Evolutionary conservation across 2,888 invertebrate species (phyloP).

Genomic region (Argynnis bischoffii): DNA sequence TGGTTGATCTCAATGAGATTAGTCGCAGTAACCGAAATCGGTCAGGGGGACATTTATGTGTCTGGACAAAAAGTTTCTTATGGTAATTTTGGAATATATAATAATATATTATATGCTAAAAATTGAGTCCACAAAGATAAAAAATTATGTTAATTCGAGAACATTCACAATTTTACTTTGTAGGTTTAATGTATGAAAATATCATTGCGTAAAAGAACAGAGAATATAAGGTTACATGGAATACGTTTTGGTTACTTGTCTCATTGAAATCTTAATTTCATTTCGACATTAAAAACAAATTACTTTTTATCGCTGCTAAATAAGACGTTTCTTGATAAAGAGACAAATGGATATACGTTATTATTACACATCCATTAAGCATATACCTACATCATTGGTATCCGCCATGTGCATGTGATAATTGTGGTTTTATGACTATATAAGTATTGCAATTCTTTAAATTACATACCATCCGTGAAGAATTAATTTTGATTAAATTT

Average conservation of each 20-base stretch:
- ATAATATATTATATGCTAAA: too few relatives aligned
- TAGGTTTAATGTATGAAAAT: too few relatives aligned
- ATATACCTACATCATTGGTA: slow-evolving; percentile 35
- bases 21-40: too few relatives aligned
- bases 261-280: slow-evolving; percentile 38
- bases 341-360: slow-evolving; percentile 48
- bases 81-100: too few relatives aligned
- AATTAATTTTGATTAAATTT: slow-evolving; percentile 32
- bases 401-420: slow-evolving; percentile 38
- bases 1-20: too few relatives aligned
- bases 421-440: slow-evolving; percentile 39
- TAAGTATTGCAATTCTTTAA: slow-evolving; percentile 35
- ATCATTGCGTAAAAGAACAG: too few relatives aligned
- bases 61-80: too few relatives aligned
- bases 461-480: slow-evolving; percentile 36
- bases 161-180: not conserved
- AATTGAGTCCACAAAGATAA: too few relatives aligned
- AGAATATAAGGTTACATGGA: not conserved
- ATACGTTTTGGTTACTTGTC: not conserved
- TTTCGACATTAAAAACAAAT: slow-evolving; percentile 41
- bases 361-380: slow-evolving; percentile 51
- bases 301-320: slow-evolving; percentile 41
- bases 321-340: slow-evolving; percentile 48
- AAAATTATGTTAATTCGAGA: too few relatives aligned
- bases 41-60: too few relatives aligned